Base-by-base conservation (phyloP, 53 echinoderm and acorn worm genomes). In the Stichopus horrens region DNA sequence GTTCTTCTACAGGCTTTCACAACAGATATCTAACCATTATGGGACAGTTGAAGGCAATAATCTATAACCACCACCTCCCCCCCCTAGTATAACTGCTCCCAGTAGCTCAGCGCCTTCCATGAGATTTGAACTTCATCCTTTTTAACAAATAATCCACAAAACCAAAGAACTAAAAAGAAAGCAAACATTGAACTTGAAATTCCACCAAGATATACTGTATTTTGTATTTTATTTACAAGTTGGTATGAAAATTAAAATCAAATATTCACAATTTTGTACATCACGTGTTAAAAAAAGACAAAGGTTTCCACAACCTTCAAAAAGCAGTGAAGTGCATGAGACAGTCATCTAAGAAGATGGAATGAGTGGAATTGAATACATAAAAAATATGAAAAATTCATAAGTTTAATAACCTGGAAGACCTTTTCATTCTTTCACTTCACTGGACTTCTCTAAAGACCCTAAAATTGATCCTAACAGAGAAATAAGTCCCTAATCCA, bases 261-360 rank as follows among this genome's bases (percentile, higher is more conserved):
- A 79, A 55, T 79, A 79, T 79, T 79, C 79, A 79, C 79, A 79
- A 37, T 37, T 79, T 54, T 79, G 55, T 79, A 79, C 79, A 79
- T 54, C 6, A 79, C n/a, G 54, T 79, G 79, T 79, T 52, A 79
- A 79, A 79, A 79, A 16, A 16, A 79, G 19, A 79, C 75, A 75
- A 75, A 20, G 23, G 23, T 21, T 75, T 23, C 14, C 23, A 75
- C 75, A 75, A 37, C 21, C 23, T 23, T 52, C 10, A n/a, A n/a
- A 78, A 79, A 53, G 51, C 14, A 77, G 77, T 53, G 9, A 77
- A 37, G 55, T 54, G 55, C 55, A n/a, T 52, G 8, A 5, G 16
- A 52, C 79, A 79, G 13, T 79, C 54, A 51, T 55, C 79, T 79
- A 79, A 55, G 6, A 53, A 53, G 53, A 19, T 79, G 79, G 79